Evolutionary conservation across 2,113 vertebrate species (phyloP), one percentile per base, ranked within the genome.

Genomic region (Gasterosteus aculeatus): DNA sequence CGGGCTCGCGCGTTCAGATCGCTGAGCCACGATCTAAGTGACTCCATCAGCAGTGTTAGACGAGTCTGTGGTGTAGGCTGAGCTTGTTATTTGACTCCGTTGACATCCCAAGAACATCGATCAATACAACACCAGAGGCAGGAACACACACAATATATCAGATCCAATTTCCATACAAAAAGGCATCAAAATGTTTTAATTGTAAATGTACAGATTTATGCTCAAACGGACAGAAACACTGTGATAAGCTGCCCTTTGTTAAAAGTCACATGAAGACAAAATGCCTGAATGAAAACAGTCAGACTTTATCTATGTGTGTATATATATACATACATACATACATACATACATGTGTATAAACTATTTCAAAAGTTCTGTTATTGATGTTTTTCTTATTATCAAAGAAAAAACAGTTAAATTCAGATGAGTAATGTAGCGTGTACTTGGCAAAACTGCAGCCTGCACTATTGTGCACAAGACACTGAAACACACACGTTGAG

Each of bases 161-260:
- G 26, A 53, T 69, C 64, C 60, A 75, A 58, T 77, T 69, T 75
- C 42, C 57, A 47, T 76, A 77, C 11, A 12, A 77, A 83, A 88
- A 86, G 38, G 68, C 78, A 77, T 88, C 80, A 84, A 88, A 86
- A 87, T 10, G 62, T 78, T 92, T 89, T 73, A 89, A 86, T 92
- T 62, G 35, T 78, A 78, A 78, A 82, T 81, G 68, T 83, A 83
- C 82, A 90, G 41, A 56, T 75, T 83, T 85, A 72, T 59, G 80
- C 72, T 85, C 31, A 54, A 31, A 72, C 38, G 67, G 77, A 82
- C 39, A 77, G 59, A 84, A 76, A 86, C 64, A 68, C 29, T 65
- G 67, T 56, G 41, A 71, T 69, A 81, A 90, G 87, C 88, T 89
- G 86, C 85, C 81, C 69, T 83, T 80, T 69, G 85, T 84, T 54